Evolutionary conservation across 2,113 vertebrate genomes (phyloP).

Genomic region (Proteles cristata): DNA sequence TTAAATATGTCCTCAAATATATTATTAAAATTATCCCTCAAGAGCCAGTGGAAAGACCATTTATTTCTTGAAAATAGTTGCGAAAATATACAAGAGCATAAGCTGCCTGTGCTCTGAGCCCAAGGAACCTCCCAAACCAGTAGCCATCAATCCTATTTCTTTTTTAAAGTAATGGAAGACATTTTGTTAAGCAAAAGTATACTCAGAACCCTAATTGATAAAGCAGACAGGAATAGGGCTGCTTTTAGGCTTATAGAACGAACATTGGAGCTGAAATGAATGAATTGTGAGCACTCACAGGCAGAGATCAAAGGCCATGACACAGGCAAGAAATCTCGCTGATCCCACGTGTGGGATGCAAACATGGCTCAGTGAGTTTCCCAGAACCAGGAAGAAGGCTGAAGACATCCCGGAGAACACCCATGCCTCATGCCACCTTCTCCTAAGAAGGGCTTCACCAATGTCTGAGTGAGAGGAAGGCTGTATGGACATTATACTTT

Average conservation of each 20-base stretch:
- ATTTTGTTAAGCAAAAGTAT: slow-evolving; percentile 59
- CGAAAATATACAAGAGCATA: slow-evolving; percentile 50
- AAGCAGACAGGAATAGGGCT: slow-evolving; percentile 26
- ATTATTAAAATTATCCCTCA: slow-evolving; percentile 57
- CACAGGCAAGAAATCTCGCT: background rate
- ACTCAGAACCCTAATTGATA: slow-evolving; percentile 26
- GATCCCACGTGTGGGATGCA: background rate
- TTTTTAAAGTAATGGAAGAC: background rate
- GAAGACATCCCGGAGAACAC: background rate
- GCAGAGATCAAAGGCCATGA: background rate
- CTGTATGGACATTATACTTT: background rate
- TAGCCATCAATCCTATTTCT: background rate
- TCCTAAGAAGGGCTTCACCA: background rate
- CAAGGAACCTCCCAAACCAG: slow-evolving; percentile 20
- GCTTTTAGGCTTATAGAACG: background rate
- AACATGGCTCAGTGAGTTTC: background rate
- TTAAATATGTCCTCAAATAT: slow-evolving; percentile 63
- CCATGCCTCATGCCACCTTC: background rate
- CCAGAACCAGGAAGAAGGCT: background rate
- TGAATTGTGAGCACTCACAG: background rate
- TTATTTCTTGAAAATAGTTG: slow-evolving; percentile 68
- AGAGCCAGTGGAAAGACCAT: slow-evolving; percentile 54
- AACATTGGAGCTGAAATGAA: background rate
- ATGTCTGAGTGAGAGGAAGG: background rate
- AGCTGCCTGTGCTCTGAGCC: slow-evolving; percentile 8